Conservation (phyloP, 2,797 vertebrate species). For the Anguilla pacifica region DNA sequence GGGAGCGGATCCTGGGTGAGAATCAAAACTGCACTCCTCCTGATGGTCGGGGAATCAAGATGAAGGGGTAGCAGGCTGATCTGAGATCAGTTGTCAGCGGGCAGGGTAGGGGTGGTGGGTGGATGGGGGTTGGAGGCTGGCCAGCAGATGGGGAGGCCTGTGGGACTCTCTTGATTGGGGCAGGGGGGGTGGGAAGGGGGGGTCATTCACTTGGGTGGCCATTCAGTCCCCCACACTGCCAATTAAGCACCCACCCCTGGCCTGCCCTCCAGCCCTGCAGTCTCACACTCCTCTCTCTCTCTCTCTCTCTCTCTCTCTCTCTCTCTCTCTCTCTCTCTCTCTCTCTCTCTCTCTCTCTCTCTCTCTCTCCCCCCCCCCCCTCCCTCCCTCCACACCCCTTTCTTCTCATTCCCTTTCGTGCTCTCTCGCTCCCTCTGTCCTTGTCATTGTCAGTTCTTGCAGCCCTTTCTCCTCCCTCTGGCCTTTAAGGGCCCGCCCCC, state of each 20-base stretch:
- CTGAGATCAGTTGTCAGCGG: slow-evolving; percentile 58
- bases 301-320: neutral
- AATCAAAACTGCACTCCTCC: too few species aligned
- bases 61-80: too few species aligned
- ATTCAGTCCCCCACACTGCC: slow-evolving; percentile 64
- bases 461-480: neutral
- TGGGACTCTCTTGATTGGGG: slow-evolving; percentile 49
- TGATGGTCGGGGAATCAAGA: too few species aligned
- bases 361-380: too few species aligned
- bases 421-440: neutral
- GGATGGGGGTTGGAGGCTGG: slow-evolving; percentile 57
- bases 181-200: slow-evolving; percentile 37
- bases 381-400: slow-evolving; percentile 11
- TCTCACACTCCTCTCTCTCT: slow-evolving; percentile 5
- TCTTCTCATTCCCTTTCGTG: neutral
- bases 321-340: too few species aligned
- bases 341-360: too few species aligned
- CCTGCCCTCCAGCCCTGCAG: slow-evolving; percentile 63
- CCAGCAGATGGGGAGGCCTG: slow-evolving; percentile 71
- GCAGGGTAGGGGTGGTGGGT: slow-evolving; percentile 37
- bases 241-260: slow-evolving; percentile 73
- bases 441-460: neutral
- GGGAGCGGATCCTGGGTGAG: too few species aligned
- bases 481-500: neutral
- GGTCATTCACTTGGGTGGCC: slow-evolving; percentile 56